Percentiles rank a stretch among this genome's conserved stretches.
Conservation (phyloP, 2,113 vertebrate genomes). For the Prinia subflava region DNA sequence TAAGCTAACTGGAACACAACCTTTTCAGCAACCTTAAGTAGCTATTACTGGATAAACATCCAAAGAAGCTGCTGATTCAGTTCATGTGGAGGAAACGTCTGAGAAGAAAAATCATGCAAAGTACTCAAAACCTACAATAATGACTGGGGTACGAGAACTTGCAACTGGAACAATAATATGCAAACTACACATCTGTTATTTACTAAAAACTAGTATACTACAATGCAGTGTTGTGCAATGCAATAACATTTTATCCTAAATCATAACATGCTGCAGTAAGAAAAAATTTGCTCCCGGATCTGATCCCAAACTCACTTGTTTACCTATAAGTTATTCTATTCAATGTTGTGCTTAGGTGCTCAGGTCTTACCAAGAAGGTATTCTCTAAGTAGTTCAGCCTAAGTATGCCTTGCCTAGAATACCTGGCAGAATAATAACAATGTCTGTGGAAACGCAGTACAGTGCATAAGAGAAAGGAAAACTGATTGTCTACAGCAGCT, state of each 20-base stretch:
- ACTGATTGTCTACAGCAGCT: background rate
- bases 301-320: background rate
- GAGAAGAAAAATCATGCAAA: background rate
- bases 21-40: background rate
- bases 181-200: background rate
- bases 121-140: background rate
- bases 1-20: background rate
- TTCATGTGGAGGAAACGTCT: background rate
- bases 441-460: background rate
- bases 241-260: background rate
- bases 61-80: background rate
- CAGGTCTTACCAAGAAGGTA: background rate
- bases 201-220: background rate
- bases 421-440: background rate
- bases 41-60: background rate
- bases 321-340: background rate
- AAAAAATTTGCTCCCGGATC: background rate
- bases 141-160: background rate
- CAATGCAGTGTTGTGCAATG: background rate
- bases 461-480: background rate
- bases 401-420: background rate
- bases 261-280: background rate
- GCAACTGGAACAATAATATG: background rate
- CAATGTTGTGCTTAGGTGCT: accelerated
- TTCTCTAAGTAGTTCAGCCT: background rate